Evolutionary conservation across 1,140 invertebrate genomes (phyloP).

Genomic region (Trinorchestia longiramus): DNA sequence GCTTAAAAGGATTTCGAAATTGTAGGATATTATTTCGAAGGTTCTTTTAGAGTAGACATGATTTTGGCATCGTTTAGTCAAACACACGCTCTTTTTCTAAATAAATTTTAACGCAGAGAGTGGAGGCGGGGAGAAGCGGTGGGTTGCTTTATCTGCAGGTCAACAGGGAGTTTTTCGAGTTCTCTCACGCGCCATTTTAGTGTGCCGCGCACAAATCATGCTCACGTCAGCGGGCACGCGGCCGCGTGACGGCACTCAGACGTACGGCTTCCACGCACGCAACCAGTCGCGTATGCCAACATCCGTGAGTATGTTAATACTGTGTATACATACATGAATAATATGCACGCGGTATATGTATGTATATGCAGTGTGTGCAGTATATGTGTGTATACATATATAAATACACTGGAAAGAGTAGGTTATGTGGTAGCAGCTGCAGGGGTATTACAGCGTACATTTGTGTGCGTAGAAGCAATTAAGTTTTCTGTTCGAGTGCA

Average conservation of each 20-base stretch:
- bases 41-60: too few species aligned
- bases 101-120: not conserved
- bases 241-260: not conserved
- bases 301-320: not conserved
- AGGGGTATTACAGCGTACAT: not conserved
- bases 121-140: not conserved
- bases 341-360: too few species aligned
- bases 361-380: too few species aligned
- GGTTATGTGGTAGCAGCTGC: not conserved
- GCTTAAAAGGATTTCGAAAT: too few species aligned
- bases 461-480: too few species aligned
- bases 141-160: not conserved
- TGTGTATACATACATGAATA: not conserved
- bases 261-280: not conserved
- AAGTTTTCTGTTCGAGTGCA: too few species aligned
- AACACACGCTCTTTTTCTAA: not conserved
- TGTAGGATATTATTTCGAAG: too few species aligned
- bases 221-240: constrained; percentile 26
- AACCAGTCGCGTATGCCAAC: not conserved
- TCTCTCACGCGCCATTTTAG: constrained; percentile 35
- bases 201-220: constrained; percentile 4
- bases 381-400: too few species aligned
- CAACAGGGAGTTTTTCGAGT: not conserved
- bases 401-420: too few species aligned
- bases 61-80: too few species aligned